Base-by-base conservation (phyloP, 2,113 vertebrate genomes). In the Colossoma macropomum region DNA sequence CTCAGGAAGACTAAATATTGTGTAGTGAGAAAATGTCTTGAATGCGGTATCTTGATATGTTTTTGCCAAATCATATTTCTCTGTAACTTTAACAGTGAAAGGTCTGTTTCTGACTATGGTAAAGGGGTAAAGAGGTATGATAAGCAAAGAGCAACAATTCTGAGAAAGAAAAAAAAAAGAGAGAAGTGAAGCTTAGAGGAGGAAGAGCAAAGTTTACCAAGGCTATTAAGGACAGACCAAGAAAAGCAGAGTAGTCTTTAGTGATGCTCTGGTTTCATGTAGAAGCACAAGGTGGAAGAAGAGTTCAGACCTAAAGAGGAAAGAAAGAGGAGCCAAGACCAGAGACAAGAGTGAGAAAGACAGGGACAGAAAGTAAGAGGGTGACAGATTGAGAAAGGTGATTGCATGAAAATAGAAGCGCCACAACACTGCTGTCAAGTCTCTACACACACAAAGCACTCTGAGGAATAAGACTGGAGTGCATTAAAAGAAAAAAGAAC, bases 211-310 rank as follows among this genome's bases (percentile, higher is more conserved):
- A 90, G 96, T 97, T 99, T 99, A 99, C 98, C 97, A 95, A 97
- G 81, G 94, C 96, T 94, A 96, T 95, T 96, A 97, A 96, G 95
- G 96, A 98, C 97, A 98, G 97, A 97, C 97, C 96, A 93, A 97
- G 96, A 97, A 98, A 98, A 97, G 96, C 96, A 97, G 96, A 95
- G 97, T 97, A 96, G 97, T 96, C 96, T 97, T 94, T 98, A 99
- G 94, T 98, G 97, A 92, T 97, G 97, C 93, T 99, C 98, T 96
- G 97, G 96, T 96, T 98, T 99, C 97, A 97, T 96, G 96, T 96
- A 96, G 96, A 97, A 97, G 96, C 97, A 98, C 96, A 99, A 95
- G 94, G 97, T 97, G 96, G 97, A 97, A 89, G 93, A 92, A 97
- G 97, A 96, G 97, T 97, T 96, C 96, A 96, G 94, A 98, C 98